Base-by-base conservation (phyloP, 2,888 invertebrate species). In the Drosophila tripunctata region DNA sequence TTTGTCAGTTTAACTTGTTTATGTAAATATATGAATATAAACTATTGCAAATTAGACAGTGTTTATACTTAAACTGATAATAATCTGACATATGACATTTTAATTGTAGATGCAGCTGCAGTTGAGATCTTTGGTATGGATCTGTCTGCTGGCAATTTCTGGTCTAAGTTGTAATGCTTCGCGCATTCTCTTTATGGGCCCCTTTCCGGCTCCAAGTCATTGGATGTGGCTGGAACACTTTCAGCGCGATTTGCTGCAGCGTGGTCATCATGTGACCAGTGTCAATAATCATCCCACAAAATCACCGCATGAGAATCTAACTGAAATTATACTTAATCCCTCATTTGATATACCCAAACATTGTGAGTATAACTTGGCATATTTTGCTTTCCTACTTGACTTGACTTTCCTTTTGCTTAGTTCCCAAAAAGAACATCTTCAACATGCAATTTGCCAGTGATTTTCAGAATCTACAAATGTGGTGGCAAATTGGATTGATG, bases 231-330 rank as follows among this genome's bases (percentile, higher is more conserved):
- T 92, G 58, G 90, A 91, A 56, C 89, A 91, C 67, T 91, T 91
- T 50, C 81, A 89, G 44, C 87, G 87, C 10, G 91, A 88, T 58
- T 72, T 91, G 0, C 62, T 91, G 1, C 61, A 67, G 8, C 87
- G 90, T 33, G 93, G 92, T 3, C 93, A 93, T 75, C 90, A 92
- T 51, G 90, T 93, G 35, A 91, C 91, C 22, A 83, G 86, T 3
- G 76, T 91, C 1, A 90, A 89, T 22, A 90, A 90, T 71, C 89
- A 87, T 72, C 88, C 85, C 19, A 84, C 91, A 4, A 90, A 91
- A 61, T 84, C 87, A 30, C 90, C 90, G 4, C 89, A 92, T 56
- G 87, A 89, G 35, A 92, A 92, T 86, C 89, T 92, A 12, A 91
- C 90, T 4, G 91, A 91, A 67, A 88, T 92, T 8, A 79, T 91